Base-by-base conservation (phyloP, 2,888 invertebrate species). In the Aphodius granarius region DNA sequence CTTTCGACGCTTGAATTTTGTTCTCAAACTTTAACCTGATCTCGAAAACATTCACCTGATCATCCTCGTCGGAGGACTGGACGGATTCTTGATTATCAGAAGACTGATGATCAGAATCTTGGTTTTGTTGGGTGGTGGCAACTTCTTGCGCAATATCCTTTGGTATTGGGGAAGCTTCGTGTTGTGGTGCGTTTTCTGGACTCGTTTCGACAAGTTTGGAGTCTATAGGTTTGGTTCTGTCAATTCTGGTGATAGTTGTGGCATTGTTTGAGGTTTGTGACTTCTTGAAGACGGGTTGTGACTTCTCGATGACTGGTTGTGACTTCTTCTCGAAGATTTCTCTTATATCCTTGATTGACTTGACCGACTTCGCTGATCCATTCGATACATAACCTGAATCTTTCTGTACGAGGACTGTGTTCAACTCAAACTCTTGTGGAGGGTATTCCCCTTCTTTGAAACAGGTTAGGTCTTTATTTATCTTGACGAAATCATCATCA, bases 61-160 rank as follows among this genome's bases (percentile, higher is more conserved):
- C 84, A 68, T 81, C 77, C 71, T 73, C 84, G 82, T 84, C 83
- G 83, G 83, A 83, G 6, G 79, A 76, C 22, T 74, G 71, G 78
- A 83, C 84, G 83, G 74, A 74, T 74, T 72, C 71, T 62, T 72
- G 63, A 21, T 22, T 73, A 71, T 75, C 75, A 65, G 43, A 16
- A 4, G 63, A 13, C 62, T 23, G 74, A 75, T 72, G 74, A 20
- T 65, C 43, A 74, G 74, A 73, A 76, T 76, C 74, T 68, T 72
- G 63, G 66, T 21, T 68, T 71, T 65, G n/a, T 18, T 64, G 66
- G 63, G 65, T 17, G 18, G 18, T 21, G 16, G 16, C 16, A 64
- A 68, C 77, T 77, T 77, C 77, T 77, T 72, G 74, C 77, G 2
- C 75, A 74, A 77, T 77, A 77, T 75, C 63, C 15, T 22, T 6